Evolutionary conservation across 2,888 invertebrate genomes (phyloP).

Genomic region (Netelia fuscicornis): DNA sequence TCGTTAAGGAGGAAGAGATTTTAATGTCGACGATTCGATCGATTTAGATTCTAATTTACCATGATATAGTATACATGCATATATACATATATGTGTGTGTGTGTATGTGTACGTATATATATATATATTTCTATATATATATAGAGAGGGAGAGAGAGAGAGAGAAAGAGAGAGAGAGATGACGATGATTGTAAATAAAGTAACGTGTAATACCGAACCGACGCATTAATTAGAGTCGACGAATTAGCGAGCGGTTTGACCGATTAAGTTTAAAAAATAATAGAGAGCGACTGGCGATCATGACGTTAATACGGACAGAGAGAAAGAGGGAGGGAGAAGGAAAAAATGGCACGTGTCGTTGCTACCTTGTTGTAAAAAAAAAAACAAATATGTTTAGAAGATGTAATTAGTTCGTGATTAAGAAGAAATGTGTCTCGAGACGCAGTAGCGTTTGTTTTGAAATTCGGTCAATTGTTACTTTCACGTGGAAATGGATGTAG

Average conservation of each 20-base stretch:
- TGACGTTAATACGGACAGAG: slow-evolving; percentile 29
- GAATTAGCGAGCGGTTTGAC: slow-evolving; percentile 49
- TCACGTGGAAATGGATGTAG: slow-evolving; percentile 20
- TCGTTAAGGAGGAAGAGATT: slow-evolving; percentile 54
- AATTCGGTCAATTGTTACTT: slow-evolving; percentile 7
- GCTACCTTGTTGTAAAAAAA: slow-evolving; percentile 60
- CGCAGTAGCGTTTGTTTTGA: slow-evolving; percentile 7
- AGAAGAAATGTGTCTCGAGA: slow-evolving; percentile 4
- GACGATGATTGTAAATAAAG: slow-evolving; percentile 70
- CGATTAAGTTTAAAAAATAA: slow-evolving; percentile 39
- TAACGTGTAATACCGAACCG: slow-evolving; percentile 53
- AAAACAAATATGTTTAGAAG: slow-evolving; percentile 45
- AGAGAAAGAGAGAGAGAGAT: neutral
- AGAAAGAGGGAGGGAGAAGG: slow-evolving; percentile 11
- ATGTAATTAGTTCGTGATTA: slow-evolving; percentile 49
- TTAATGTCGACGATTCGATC: slow-evolving; percentile 67
- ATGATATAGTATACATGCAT: slow-evolving; percentile 59
- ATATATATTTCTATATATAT: slow-evolving; percentile 6
- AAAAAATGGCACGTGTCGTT: slow-evolving; percentile 32
- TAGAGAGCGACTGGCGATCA: slow-evolving; percentile 16
- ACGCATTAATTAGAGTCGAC: slow-evolving; percentile 54
- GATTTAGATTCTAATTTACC: slow-evolving; percentile 61
- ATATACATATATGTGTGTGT: slow-evolving; percentile 30
- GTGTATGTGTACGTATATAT: slow-evolving; percentile 36
- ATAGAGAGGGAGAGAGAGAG: too few relatives aligned